Evolutionary conservation across 2,113 vertebrate genomes (phyloP), one percentile per base, ranked within the genome.

Genomic region (Phoxinus phoxinus): DNA sequence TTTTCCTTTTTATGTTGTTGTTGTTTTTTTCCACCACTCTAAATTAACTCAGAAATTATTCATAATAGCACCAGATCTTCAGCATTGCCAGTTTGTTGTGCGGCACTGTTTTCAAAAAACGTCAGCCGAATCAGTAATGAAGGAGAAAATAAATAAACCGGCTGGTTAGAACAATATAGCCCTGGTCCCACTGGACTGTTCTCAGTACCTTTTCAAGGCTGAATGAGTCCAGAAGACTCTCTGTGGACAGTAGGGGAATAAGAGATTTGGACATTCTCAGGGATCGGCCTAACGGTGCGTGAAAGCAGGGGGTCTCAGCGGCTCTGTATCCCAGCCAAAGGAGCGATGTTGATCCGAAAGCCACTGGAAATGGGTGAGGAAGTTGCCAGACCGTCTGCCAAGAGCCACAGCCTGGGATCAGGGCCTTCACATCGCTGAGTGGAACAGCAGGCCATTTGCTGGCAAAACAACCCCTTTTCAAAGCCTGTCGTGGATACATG

Each of bases 271-370:
- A 85, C 77, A 85, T 85, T 41, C 69, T 83, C 91, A 88, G 90
- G 88, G 84, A 87, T 85, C 85, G 77, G 88, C 51, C 85, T 92
- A 95, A 92, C 89, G 85, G 91, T 89, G 92, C 91, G 89, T 94
- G 94, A 94, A 93, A 92, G 89, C 84, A 86, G 86, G 74, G 87
- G 88, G 87, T 78, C 89, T 89, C 78, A 71, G 61, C 87, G 87
- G 90, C 91, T 90, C 76, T 86, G 75, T 92, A 88, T 86, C 85
- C 85, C 84, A 85, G 88, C 83, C 75, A 87, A 79, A 78, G 53
- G 76, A 35, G 44, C 25, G 23, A 46, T 85, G 84, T 85, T 80
- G 77, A 78, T 85, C 81, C 82, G 73, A 77, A 69, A 72, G 61
- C 56, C 71, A 23, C 79, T 59, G 44, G 67, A 85, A 74, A 67